Evolutionary conservation across 2,113 vertebrate species (phyloP).

Genomic region (Tylochromis polylepis): DNA sequence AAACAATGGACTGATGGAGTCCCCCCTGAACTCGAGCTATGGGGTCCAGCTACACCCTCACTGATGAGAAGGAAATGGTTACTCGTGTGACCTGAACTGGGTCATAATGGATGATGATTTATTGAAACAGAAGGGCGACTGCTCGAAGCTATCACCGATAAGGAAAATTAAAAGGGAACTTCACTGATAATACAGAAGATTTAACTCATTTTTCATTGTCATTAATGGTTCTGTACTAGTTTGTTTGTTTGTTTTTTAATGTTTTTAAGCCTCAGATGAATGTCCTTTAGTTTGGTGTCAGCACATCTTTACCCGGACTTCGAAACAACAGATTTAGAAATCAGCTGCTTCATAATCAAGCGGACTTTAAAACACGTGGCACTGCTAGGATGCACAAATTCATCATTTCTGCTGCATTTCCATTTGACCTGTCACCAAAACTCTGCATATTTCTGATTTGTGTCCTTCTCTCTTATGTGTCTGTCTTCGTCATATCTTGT

Average conservation of each 20-base stretch:
- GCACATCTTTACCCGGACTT: background rate
- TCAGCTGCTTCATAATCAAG: background rate
- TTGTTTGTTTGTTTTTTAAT: too few relatives aligned
- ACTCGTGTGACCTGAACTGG: background rate
- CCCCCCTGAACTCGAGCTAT: background rate
- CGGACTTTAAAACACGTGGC: background rate
- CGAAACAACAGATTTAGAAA: background rate
- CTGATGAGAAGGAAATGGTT: background rate
- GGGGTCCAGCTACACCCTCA: background rate
- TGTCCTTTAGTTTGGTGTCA: background rate
- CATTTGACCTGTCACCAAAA: background rate
- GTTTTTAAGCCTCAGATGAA: background rate
- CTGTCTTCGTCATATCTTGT: background rate
- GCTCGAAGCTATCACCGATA: background rate
- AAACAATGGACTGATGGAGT: slow-evolving; percentile 44
- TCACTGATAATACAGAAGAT: background rate
- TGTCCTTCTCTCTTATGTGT: background rate
- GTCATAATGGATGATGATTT: background rate
- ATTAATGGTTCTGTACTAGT: background rate
- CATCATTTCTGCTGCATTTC: background rate
- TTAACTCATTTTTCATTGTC: background rate
- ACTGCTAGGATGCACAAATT: background rate
- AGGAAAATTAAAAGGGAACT: background rate
- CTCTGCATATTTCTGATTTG: background rate
- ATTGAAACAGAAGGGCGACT: background rate